Evolutionary conservation across 2,797 vertebrate species (phyloP).

Genomic region (Potorous gilbertii): DNA sequence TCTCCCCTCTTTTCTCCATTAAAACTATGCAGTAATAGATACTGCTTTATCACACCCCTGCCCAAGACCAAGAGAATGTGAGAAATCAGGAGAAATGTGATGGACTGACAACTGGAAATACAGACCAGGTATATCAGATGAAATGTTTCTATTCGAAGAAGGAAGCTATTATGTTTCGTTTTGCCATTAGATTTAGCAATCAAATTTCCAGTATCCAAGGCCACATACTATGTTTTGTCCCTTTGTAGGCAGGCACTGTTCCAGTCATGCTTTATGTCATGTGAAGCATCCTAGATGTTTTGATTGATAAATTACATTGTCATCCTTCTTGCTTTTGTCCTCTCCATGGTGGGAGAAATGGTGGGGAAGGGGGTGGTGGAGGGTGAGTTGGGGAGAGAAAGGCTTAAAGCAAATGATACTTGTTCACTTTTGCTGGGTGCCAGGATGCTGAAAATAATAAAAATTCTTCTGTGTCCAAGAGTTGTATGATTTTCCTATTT

Average conservation of each 20-base stretch:
- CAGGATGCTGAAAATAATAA: slow-evolving; percentile 55
- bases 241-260: not conserved
- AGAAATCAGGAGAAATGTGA: not conserved
- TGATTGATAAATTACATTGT: slow-evolving; percentile 1
- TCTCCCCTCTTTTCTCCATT: slow-evolving; percentile 11
- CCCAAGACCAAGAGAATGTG: slow-evolving; percentile 18
- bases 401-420: slow-evolving; percentile 66
- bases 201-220: not conserved
- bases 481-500: slow-evolving; percentile 65
- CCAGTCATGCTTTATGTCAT: slow-evolving; percentile 44
- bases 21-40: not conserved
- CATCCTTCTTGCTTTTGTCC: slow-evolving; percentile 46
- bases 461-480: slow-evolving; percentile 52
- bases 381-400: slow-evolving; percentile 29
- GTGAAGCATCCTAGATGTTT: not conserved
- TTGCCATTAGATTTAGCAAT: not conserved
- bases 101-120: slow-evolving; percentile 17
- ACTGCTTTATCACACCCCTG: not conserved
- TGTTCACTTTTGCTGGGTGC: slow-evolving; percentile 68
- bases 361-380: slow-evolving; percentile 20
- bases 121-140: not conserved
- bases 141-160: slow-evolving; percentile 52
- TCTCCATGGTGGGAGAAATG: slow-evolving; percentile 43
- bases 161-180: slow-evolving; percentile 43
- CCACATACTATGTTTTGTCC: not conserved